Evolutionary conservation across 2,888 invertebrate species (phyloP).

Genomic region (Deladenus siricidicola): DNA sequence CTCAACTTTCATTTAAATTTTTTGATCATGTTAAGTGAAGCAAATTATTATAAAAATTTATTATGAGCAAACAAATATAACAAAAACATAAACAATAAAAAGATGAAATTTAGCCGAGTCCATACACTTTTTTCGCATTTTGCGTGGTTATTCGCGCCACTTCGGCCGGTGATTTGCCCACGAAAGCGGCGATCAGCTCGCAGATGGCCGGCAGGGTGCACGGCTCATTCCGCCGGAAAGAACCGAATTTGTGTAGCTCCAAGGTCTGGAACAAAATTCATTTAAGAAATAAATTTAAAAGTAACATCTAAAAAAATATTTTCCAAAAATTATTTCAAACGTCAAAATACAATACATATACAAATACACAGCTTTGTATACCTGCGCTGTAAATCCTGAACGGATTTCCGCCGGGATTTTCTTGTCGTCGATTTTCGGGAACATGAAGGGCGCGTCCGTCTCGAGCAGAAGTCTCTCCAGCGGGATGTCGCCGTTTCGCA

Average conservation of each 20-base stretch:
- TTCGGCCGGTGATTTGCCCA: constrained; percentile 20
- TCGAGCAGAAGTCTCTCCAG: constrained; percentile 77
- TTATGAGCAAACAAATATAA: neutral
- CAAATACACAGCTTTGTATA: too few relatives aligned
- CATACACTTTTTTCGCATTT: constrained; percentile 42
- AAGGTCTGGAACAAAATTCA: constrained; percentile 20
- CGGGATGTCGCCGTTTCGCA: constrained; percentile 73
- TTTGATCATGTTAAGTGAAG: neutral
- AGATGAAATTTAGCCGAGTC: constrained; percentile 27
- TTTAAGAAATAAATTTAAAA: too few relatives aligned
- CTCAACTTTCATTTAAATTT: neutral
- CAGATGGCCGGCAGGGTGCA: constrained; percentile 84
- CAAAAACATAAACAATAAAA: neutral
- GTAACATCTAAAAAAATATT: neutral
- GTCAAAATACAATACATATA: too few relatives aligned
- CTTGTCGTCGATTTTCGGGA: constrained; percentile 80
- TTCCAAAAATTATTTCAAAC: too few relatives aligned
- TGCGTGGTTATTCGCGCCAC: constrained; percentile 39
- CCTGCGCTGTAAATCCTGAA: constrained; percentile 59
- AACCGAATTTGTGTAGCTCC: constrained; percentile 68
- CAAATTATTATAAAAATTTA: neutral
- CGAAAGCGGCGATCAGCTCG: constrained; percentile 83
- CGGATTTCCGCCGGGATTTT: constrained; percentile 80
- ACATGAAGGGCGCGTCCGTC: constrained; percentile 92
- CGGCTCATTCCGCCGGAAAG: constrained; percentile 90